These are phyloP conservation scores for Toxonevra muliebris DNA, from an alignment of 2,888 invertebrate species.

Conservation along the genomic window DNA sequence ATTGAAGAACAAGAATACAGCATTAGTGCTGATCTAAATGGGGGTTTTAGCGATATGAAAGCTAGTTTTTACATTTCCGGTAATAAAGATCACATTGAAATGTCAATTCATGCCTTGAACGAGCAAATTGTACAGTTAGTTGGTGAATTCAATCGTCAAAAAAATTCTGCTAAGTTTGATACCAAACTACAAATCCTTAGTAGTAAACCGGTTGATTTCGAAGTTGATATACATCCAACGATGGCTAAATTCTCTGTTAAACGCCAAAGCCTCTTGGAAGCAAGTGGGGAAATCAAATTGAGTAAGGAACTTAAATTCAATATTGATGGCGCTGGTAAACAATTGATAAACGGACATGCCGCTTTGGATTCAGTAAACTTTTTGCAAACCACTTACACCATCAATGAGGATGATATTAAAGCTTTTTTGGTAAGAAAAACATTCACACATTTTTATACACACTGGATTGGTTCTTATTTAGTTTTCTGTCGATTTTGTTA, in stretches of 20 bases:
- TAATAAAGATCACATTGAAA: slow-evolving; percentile 60
- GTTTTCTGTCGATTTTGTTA: neutral
- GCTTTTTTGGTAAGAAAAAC: slow-evolving; percentile 57
- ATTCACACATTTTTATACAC: too few relatives aligned
- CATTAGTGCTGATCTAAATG: slow-evolving; percentile 55
- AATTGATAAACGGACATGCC: slow-evolving; percentile 53
- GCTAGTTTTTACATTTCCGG: slow-evolving; percentile 50
- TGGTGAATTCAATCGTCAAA: slow-evolving; percentile 49
- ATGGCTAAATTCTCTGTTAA: slow-evolving; percentile 48
- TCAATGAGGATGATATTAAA: slow-evolving; percentile 53
- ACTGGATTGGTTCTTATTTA: too few relatives aligned
- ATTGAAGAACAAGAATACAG: slow-evolving; percentile 53
- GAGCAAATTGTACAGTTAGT: slow-evolving; percentile 50
- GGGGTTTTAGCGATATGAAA: slow-evolving; percentile 55
- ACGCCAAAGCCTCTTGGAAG: slow-evolving; percentile 49
- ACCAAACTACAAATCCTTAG: slow-evolving; percentile 51
- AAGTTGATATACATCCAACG: slow-evolving; percentile 48
- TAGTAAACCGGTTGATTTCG: slow-evolving; percentile 49
- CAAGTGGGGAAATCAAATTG: slow-evolving; percentile 50
- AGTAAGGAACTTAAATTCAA: slow-evolving; percentile 56
- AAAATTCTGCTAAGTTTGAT: slow-evolving; percentile 45
- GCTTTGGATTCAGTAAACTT: slow-evolving; percentile 59
- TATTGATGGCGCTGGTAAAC: slow-evolving; percentile 47
- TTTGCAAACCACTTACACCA: slow-evolving; percentile 54
- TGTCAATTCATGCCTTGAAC: slow-evolving; percentile 48